A percentile compares a stretch with the other conserved stretches of the same genome.
phyloP scores from a whole-genome alignment of 1,140 invertebrate genomes.

The Sweltsa coloradensis region DNA sequence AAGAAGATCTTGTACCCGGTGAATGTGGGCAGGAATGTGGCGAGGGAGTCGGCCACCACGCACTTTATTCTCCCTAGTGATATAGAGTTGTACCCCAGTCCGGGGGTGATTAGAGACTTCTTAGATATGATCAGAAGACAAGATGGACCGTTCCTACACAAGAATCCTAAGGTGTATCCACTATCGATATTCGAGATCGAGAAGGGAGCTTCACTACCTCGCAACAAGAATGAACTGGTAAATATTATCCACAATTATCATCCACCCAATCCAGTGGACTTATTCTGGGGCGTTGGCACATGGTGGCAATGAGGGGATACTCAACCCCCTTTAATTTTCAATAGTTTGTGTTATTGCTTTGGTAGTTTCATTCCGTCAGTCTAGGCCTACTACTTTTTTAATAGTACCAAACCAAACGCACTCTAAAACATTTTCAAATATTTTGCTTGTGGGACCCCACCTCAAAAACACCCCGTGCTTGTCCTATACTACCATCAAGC shows the following conservation, averaged over 20 bases:
- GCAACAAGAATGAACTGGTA: slow-evolving; percentile 56
- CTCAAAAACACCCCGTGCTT: no score
- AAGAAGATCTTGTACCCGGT: slow-evolving; percentile 76
- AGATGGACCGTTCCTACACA: slow-evolving; percentile 46
- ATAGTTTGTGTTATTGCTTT: no score
- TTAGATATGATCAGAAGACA: slow-evolving; percentile 66
- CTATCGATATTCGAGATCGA: slow-evolving; percentile 75
- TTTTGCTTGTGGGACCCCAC: no score
- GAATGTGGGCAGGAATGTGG: slow-evolving; percentile 77
- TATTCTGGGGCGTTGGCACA: no score
- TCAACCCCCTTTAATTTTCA: no score
- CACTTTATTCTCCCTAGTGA: slow-evolving; percentile 77
- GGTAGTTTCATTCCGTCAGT: no score
- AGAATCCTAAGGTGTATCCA: slow-evolving; percentile 64
- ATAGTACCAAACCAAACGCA: no score
- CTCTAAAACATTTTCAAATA: no score
- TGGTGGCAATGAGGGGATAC: no score
- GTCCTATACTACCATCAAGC: no score
- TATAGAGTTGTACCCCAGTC: slow-evolving; percentile 79
- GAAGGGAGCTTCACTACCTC: slow-evolving; percentile 29
- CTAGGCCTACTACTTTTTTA: no score
- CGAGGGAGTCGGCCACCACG: slow-evolving; percentile 65
- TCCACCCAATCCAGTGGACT: no score
- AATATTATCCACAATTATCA: slow-evolving; percentile 13
- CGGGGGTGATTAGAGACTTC: slow-evolving; percentile 59